Evolutionary conservation across 2,113 vertebrate genomes (phyloP).

Genomic region (Cacatua alba): DNA sequence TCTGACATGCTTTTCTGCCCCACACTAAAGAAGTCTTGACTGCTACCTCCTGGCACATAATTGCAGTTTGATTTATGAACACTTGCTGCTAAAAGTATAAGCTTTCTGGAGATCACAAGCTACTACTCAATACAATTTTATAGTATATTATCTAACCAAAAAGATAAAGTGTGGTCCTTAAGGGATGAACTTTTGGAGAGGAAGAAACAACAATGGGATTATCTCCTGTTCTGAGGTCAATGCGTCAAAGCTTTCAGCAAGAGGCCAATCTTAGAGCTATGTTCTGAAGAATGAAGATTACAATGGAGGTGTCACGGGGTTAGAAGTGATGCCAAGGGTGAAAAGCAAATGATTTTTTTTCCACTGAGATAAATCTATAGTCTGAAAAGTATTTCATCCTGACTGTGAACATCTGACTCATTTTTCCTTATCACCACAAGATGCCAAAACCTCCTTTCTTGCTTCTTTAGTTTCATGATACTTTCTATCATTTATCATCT

Average conservation of each 20-base stretch:
- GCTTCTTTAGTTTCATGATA: not conserved
- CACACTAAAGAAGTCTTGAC: not conserved
- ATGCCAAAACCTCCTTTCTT: not conserved
- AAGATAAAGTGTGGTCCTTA: not conserved
- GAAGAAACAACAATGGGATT: not conserved
- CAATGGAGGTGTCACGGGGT: not conserved
- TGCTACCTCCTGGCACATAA: not conserved
- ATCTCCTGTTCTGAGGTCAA: not conserved
- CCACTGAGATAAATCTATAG: not conserved
- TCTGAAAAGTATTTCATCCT: not conserved
- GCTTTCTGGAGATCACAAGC: not conserved
- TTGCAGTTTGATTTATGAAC: constrained; percentile 1
- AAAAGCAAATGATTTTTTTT: not conserved
- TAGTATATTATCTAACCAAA: not conserved
- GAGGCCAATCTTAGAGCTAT: not conserved
- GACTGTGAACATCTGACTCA: not conserved
- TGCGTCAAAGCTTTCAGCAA: not conserved
- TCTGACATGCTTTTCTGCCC: not conserved
- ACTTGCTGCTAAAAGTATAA: not conserved
- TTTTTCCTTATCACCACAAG: not conserved
- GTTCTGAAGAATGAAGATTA: not conserved
- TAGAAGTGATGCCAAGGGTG: not conserved
- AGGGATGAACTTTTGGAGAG: not conserved
- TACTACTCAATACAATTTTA: not conserved
- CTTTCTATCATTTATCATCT: not conserved